Percentiles rank a stretch among this genome's conserved stretches.
phyloP scores from a whole-genome alignment of 1,140 invertebrate genomes.

The Pemphigus obesinymphae region DNA sequence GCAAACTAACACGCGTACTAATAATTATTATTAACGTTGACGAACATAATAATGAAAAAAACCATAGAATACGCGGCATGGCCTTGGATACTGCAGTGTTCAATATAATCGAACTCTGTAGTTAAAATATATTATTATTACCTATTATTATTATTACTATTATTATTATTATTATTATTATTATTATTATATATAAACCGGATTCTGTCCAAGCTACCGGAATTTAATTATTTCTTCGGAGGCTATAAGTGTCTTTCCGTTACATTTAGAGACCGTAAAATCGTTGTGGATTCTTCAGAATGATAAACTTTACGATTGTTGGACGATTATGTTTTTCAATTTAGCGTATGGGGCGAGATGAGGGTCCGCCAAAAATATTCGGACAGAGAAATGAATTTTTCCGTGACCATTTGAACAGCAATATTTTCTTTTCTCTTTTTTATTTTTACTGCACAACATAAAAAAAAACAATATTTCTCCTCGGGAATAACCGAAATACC shows the following conservation, averaged over 20 bases:
- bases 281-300: constrained; percentile 14
- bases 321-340: constrained; percentile 15
- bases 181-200: no score
- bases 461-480: constrained; percentile 36
- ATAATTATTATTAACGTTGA: no score
- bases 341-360: background rate
- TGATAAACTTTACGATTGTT: constrained; percentile 35
- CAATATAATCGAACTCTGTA: no score
- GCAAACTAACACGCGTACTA: no score
- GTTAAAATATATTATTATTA: no score
- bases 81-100: no score
- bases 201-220: background rate
- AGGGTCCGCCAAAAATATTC: constrained; percentile 25
- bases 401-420: constrained; percentile 15
- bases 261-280: background rate
- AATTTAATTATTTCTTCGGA: constrained; percentile 19
- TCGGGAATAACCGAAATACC: constrained; percentile 32
- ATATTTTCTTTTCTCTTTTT: constrained; percentile 19
- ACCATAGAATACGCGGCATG: no score
- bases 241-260: background rate
- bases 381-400: constrained; percentile 31
- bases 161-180: no score
- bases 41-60: no score
- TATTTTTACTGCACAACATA: constrained; percentile 9
- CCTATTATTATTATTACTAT: no score